Base-by-base conservation (phyloP, 2,888 invertebrate species). In the Leptinotarsa rubiginosa region DNA sequence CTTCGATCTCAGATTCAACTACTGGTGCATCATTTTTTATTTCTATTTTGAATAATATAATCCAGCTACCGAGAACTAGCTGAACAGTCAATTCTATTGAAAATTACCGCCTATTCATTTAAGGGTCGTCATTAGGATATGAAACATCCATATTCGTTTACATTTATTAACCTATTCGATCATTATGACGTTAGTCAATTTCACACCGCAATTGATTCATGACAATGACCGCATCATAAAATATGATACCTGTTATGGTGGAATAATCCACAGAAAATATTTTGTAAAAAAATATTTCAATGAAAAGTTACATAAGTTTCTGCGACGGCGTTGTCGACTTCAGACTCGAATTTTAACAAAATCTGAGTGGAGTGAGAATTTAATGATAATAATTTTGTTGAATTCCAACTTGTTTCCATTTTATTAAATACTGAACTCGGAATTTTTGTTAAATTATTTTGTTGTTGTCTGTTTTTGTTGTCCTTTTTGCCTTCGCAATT, bases 71-170 rank as follows among this genome's bases (percentile, higher is more conserved):
- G 62, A 62, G 62, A 62, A n/a, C 62, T 41, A 62, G 62, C 62
- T n/a, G 62, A 31, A 16, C 62, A 62, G 62, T 69, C n/a, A 20
- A 20, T 16, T 56, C 81, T 80, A 83, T 83, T 83, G 79, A 83
- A 83, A 83, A 83, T 83, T 83, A 82, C 78, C 74, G 75, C 70
- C 83, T 81, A 82, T 81, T 82, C 79, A 82, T 47, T 71, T 73
- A 49, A 56, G 25, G 41, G 31, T 22, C 56, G 47, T 69, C 69
- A 69, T 69, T 69, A 69, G 47, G 69, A 18, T 47, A 31, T 69
- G 54, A 69, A 69, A 54, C 69, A 22, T 69, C n/a, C 56, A 49
- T 52, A 69, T 56, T 69, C 69, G 56, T 67, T 49, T 50, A 52
- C 52, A 22, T 67, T 52, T 52, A 67, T 25, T 52, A 62, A 62